Conservation (phyloP, 2,888 invertebrate genomes). For the Ichneumoninae sp. region DNA sequence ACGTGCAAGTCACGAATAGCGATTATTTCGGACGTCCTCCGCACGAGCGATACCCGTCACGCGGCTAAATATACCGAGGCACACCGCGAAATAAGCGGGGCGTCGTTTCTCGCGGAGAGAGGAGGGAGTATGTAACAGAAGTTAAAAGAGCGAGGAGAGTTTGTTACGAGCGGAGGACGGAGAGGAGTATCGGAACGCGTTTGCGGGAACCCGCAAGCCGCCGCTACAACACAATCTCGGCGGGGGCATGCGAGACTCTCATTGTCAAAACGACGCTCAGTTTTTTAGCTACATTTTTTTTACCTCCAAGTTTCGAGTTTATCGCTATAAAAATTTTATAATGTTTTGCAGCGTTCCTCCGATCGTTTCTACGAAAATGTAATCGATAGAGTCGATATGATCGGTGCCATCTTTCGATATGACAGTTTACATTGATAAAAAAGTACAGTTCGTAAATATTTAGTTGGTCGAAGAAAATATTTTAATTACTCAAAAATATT, state of each 20-base stretch:
- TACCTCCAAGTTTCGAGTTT: neutral
- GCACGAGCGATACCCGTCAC: constrained; percentile 73
- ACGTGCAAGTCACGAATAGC: constrained; percentile 71
- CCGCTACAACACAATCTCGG: neutral
- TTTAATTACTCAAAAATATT: too few relatives aligned
- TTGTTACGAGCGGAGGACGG: neutral
- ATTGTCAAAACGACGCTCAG: neutral
- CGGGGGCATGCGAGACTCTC: neutral
- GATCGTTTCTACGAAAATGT: too few relatives aligned
- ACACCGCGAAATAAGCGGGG: constrained; percentile 56
- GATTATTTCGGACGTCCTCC: constrained; percentile 73
- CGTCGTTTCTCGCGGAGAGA: constrained; percentile 51
- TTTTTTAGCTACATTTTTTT: constrained; percentile 19
- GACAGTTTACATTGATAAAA: too few relatives aligned
- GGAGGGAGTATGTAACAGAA: constrained; percentile 34
- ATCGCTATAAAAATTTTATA: too few relatives aligned
- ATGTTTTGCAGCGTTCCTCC: too few relatives aligned
- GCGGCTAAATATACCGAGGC: constrained; percentile 76
- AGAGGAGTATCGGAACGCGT: constrained; percentile 30
- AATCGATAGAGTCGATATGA: too few relatives aligned
- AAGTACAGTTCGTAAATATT: too few relatives aligned
- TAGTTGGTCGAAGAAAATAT: too few relatives aligned
- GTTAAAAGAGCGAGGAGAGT: constrained; percentile 35
- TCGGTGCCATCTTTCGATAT: too few relatives aligned
- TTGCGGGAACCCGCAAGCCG: neutral